A percentile compares a stretch with the other conserved stretches of the same genome.
These are phyloP conservation scores for Heliopora coerulea DNA, from an alignment of 92 coral and sea anemone genomes.

Conservation along the genomic window DNA sequence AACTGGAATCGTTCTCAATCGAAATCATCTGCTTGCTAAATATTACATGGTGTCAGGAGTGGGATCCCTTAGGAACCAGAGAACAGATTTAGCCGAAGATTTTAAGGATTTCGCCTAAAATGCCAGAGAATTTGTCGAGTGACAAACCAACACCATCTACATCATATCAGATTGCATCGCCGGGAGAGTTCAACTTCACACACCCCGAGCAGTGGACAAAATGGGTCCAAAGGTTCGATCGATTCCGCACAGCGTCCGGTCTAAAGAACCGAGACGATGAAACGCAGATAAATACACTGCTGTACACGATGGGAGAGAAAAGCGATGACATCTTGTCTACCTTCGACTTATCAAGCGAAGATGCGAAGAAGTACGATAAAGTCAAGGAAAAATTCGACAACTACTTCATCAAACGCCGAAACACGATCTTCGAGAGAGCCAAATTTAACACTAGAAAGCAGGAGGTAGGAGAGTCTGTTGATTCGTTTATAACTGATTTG, in stretches of 20 bases:
- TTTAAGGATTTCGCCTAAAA: conserved; percentile 6
- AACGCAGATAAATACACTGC: conserved; percentile 37
- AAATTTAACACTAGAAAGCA: conserved; percentile 46
- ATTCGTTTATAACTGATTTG: conserved; percentile 37
- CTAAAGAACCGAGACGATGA: conserved; percentile 26
- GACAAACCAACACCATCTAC: no score
- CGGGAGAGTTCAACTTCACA: conserved; percentile 31
- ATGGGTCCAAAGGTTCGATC: conserved; percentile 43
- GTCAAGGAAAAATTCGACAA: conserved; percentile 21
- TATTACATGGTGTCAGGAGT: conserved; percentile 38
- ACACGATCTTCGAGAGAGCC: conserved; percentile 47
- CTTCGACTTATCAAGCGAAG: conserved; percentile 45
- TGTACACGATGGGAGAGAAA: conserved; percentile 42
- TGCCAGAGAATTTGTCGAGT: conserved; percentile 29
- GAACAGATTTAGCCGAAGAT: not conserved
- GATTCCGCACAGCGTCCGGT: conserved; percentile 38
- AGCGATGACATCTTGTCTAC: conserved; percentile 27
- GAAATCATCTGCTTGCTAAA: no score
- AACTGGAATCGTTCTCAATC: no score
- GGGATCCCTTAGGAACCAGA: not conserved
- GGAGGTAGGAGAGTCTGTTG: conserved; percentile 49
- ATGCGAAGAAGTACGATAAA: conserved; percentile 7
- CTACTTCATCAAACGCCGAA: conserved; percentile 41
- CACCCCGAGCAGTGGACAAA: conserved; percentile 45
- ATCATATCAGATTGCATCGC: no score